phyloP scores from a whole-genome alignment of 2,113 vertebrate genomes.

The Sturnira hondurensis region DNA sequence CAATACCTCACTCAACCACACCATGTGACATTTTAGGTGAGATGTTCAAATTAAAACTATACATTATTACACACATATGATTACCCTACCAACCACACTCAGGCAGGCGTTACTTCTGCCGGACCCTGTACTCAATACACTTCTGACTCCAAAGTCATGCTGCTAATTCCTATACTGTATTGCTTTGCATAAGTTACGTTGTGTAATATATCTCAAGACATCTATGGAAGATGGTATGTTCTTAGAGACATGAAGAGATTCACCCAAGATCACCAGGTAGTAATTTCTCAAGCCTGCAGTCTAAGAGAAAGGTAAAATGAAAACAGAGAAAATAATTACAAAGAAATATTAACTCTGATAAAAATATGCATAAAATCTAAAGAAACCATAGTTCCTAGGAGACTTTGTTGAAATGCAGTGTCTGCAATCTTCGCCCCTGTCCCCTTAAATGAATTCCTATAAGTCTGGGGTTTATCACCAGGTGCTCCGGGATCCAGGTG shows the following conservation, averaged over 20 bases:
- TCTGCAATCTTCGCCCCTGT: not conserved
- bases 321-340: not conserved
- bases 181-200: not conserved
- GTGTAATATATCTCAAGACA: not conserved
- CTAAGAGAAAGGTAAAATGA: not conserved
- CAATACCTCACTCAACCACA: too few species aligned
- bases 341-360: not conserved
- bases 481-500: not conserved
- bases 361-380: not conserved
- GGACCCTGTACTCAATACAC: not conserved
- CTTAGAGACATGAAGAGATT: not conserved
- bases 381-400: not conserved
- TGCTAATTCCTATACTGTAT: not conserved
- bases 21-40: too few species aligned
- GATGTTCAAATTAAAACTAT: too few species aligned
- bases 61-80: too few species aligned
- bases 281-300: not conserved
- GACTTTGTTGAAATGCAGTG: not conserved
- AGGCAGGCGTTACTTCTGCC: too few species aligned
- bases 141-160: not conserved
- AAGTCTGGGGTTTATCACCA: not conserved
- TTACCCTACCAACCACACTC: too few species aligned
- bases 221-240: not conserved
- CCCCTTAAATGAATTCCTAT: not conserved
- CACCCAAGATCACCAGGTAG: not conserved